Evolutionary conservation across 2,797 vertebrate genomes (phyloP).

Genomic region (Hylomyscus alleni): DNA sequence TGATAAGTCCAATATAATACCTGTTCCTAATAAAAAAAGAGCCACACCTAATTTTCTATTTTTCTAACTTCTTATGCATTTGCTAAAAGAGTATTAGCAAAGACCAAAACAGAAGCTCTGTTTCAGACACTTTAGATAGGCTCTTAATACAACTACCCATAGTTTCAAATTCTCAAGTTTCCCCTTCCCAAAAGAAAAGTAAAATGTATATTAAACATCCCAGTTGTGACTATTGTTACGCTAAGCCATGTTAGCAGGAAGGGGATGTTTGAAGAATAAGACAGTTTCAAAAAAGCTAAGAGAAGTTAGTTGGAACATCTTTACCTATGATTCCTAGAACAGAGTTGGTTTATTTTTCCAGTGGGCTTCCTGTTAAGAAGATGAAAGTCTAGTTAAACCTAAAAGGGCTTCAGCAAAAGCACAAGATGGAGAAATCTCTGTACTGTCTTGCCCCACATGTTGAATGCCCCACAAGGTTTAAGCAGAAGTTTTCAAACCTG

Average conservation of each 20-base stretch:
- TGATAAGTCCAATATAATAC: slow-evolving; percentile 59
- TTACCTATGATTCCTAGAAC: neutral
- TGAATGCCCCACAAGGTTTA: neutral
- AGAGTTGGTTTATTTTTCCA: too few species aligned
- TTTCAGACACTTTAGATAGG: neutral
- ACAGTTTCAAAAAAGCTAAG: neutral
- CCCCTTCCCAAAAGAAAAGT: neutral
- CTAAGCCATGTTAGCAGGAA: neutral
- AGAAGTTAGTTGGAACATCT: neutral
- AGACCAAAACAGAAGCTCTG: neutral
- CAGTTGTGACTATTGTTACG: neutral
- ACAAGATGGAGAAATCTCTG: neutral
- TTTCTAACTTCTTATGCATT: slow-evolving; percentile 30
- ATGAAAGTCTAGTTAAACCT: neutral
- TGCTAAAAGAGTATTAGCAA: neutral
- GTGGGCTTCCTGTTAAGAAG: too few species aligned
- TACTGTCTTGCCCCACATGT: neutral
- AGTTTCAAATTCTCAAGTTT: neutral
- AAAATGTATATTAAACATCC: neutral
- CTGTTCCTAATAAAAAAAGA: slow-evolving; percentile 58
- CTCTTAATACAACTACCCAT: neutral
- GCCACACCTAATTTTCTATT: neutral
- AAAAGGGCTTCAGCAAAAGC: neutral
- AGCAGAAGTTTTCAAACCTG: neutral
- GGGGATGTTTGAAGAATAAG: neutral